Base-by-base conservation (phyloP, 2,113 vertebrate species). In the Pipra filicauda region DNA sequence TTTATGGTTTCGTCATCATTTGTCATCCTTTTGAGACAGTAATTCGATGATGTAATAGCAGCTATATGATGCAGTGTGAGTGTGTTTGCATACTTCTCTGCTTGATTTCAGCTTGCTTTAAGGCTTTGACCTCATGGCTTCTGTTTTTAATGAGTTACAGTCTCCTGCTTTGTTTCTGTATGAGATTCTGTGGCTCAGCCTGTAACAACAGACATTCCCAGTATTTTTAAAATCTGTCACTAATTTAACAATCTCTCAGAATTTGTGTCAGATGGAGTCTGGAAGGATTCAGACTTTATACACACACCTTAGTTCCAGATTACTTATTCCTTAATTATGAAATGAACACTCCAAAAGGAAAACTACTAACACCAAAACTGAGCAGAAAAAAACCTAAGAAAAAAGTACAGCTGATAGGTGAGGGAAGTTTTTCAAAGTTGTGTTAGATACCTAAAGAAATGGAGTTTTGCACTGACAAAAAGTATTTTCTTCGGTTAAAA, bases 401-500 rank as follows among this genome's bases (percentile, higher is more conserved):
- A 74, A 73, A 70, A 16, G 14, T 71, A 10, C 27, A 21, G 23
- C 15, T 84, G 64, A 27, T 59, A 54, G 44, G 12, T 71, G 33
- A 81, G 18, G 26, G 15, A 61, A 51, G 18, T 81, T 77, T 65
- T 81, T 52, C 30, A 75, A 90, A 90, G 61, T 77, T 77, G 17
- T 74, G 15, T 77, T 84, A 69, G 59, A 44, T 80, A 84, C 51
- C n/a, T 81, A 83, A 84, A 86, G 75, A 92, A 94, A 77, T 48
- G 5, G 62, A 85, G 30, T 88, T 81, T 93, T 84, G 11, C 65
- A 67, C 48, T 77, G 48, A 86, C 46, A 92, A 89, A 92, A 84
- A 28, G 30, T 74, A 35, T 95, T 97, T 95, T 82, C 55, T 70
- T 95, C 55, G 52, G 72, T 77, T 88, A 84, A 91, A 94, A 93